Percentiles rank a stretch among this genome's conserved stretches.
Evolutionary conservation across 2,888 invertebrate genomes (phyloP).

Genomic region (Spilosoma lubricipeda): DNA sequence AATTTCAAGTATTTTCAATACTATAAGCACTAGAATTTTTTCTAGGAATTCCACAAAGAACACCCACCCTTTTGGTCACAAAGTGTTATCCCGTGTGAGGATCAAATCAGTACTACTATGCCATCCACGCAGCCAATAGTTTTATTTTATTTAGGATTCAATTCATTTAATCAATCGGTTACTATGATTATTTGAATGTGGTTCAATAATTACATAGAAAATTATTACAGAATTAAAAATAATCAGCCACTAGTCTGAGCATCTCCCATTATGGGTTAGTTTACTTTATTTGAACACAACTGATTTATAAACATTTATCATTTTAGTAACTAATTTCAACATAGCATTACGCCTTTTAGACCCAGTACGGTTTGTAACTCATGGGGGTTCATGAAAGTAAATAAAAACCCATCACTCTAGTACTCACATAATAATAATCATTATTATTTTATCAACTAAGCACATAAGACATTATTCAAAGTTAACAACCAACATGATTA

Average conservation of each 20-base stretch:
- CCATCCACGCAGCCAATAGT: too few relatives aligned
- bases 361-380: too few relatives aligned
- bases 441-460: too few relatives aligned
- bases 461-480: too few relatives aligned
- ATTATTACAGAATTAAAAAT: neutral
- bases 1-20: neutral
- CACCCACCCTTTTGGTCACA: neutral
- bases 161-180: neutral
- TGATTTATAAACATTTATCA: too few relatives aligned
- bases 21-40: neutral
- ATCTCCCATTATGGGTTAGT: neutral
- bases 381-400: too few relatives aligned
- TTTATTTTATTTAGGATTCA: too few relatives aligned
- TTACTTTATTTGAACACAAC: neutral
- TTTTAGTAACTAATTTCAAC: too few relatives aligned
- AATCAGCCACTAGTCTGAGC: too few relatives aligned
- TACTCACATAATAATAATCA: too few relatives aligned
- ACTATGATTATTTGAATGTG: neutral
- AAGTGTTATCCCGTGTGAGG: neutral
- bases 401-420: too few relatives aligned
- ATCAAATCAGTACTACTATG: neutral
- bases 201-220: neutral
- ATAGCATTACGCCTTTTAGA: too few relatives aligned
- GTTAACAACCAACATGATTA: neutral
- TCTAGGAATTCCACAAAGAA: neutral